Conservation (phyloP, 2,888 invertebrate species). For the Acanthosepion pharaonis region DNA sequence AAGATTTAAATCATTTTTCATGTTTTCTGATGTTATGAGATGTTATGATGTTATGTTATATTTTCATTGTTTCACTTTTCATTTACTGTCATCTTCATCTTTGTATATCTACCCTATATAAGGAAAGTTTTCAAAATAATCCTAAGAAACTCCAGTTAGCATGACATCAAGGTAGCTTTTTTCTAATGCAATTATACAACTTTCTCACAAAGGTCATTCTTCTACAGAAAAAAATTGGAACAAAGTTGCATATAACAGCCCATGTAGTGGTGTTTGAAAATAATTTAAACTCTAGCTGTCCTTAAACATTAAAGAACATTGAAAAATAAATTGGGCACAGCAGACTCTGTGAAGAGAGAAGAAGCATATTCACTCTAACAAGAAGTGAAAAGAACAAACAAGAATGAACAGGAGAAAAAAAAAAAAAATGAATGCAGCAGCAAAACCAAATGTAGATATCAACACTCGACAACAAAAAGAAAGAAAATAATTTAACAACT, state of each 20-base stretch:
- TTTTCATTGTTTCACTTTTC: no score
- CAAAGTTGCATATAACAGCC: not conserved
- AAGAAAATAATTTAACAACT: no score
- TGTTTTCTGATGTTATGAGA: not conserved
- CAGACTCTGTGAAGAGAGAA: not conserved
- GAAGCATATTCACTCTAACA: not conserved
- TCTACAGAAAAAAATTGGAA: not conserved
- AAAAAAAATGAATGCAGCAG: no score
- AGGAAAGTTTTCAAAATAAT: not conserved
- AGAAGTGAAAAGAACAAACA: not conserved
- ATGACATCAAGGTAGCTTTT: not conserved
- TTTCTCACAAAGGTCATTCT: not conserved
- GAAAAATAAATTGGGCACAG: not conserved
- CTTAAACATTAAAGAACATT: not conserved
- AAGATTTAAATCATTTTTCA: not conserved
- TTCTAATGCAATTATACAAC: not conserved
- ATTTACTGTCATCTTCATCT: not conserved
- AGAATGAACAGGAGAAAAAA: no score
- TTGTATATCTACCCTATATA: not conserved
- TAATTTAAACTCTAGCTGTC: not conserved
- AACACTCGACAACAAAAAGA: no score
- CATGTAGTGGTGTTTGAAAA: not conserved
- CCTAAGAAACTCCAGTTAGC: not conserved
- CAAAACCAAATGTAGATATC: no score
- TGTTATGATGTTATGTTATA: no score